Conservation (phyloP, 2,113 vertebrate genomes). For the Corynorhinus townsendii region DNA sequence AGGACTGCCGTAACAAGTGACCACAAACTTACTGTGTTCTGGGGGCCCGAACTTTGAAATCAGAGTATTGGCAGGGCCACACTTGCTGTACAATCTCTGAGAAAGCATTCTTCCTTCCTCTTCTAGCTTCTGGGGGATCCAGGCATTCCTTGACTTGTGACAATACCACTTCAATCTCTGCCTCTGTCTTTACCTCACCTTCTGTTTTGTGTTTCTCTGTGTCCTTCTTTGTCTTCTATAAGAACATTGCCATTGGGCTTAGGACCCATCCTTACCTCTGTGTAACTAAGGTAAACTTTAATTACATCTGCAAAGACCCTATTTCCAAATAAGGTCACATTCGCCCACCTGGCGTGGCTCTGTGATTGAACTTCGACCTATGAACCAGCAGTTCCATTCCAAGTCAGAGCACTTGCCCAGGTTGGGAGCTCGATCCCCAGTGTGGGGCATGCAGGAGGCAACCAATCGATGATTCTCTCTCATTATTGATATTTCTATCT, state of each 20-base stretch:
- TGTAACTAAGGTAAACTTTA: neutral
- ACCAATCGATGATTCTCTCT: no score
- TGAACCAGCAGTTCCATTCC: no score
- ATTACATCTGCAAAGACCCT: neutral
- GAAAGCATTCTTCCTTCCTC: neutral
- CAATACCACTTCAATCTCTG: rapidly evolving
- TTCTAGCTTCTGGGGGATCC: no score
- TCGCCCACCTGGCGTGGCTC: neutral
- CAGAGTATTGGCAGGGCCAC: neutral
- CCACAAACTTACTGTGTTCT: neutral
- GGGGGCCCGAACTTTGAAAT: neutral
- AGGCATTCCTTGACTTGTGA: neutral
- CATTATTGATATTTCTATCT: no score
- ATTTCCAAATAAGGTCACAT: conserved; percentile 9
- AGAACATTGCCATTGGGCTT: neutral
- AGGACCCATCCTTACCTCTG: neutral
- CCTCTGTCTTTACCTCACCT: neutral
- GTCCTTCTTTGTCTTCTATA: neutral
- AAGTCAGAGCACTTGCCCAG: no score
- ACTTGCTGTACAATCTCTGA: neutral
- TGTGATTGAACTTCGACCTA: no score
- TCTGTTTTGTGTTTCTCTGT: neutral
- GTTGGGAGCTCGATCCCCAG: no score
- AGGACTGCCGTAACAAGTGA: neutral
- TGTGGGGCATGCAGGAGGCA: no score